Base-by-base conservation (phyloP, 1,140 invertebrate species). In the Meloidogyne floridensis region DNA sequence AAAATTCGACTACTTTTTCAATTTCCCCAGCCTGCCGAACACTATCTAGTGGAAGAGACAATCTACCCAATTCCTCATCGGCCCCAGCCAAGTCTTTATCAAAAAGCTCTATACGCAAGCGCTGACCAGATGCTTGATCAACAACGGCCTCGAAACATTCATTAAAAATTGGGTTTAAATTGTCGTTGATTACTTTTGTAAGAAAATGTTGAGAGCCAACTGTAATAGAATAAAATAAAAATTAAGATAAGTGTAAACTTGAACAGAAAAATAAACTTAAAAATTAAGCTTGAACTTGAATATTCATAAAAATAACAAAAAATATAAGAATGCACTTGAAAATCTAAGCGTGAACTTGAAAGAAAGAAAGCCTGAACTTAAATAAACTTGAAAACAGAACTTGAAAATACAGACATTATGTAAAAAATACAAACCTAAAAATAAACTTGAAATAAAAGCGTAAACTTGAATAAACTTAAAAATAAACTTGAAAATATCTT, bases 121-220 rank as follows among this genome's bases (percentile, higher is more conserved):
- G 88, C 72, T 90, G 89, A 32, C 86, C 89, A 18, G 85, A 83
- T 7, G 89, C 88, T 74, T 90, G 88, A 83, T 89, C 88, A 9
- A 89, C 88, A 53, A 89, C 89, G 2, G 89, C 89, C 82, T 89
- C 88, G 73, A 90, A 89, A 59, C 86, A 87, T 77, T 90, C 88
- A 80, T 89, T 90, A 80, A 88, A 89, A 9, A 83, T 80, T 11
- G 88, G 88, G 83, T 89, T 90, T 59, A 89, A 53, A 80, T 90
- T 83, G 71, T 89, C 89, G 83, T 89, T 85, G 71, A 89, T 88
- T 18, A 88, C 89, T 84, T 82, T 72, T 9, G 85, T 89, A 42
- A 81, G 80, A 65, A 88, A 85, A 56, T 86, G 77, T 80, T 87
- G 87, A 6, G 85, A 84, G 43, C 87, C 87, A 15, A 87, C 87